Evolutionary conservation across 2,888 invertebrate genomes (phyloP).

Genomic region (Melanchra persicariae): DNA sequence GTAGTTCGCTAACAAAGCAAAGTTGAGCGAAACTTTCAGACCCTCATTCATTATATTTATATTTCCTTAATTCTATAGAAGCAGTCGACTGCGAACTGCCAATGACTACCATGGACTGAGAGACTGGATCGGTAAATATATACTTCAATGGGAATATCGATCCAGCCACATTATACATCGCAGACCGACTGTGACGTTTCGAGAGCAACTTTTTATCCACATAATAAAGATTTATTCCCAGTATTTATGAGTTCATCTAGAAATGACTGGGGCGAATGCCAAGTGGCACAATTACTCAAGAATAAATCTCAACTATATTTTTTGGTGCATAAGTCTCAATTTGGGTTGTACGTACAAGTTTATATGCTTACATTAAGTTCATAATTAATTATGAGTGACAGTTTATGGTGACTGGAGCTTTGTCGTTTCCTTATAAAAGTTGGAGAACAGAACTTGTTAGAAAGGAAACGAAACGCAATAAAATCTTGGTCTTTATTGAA

Average conservation of each 20-base stretch:
- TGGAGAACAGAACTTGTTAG: slow-evolving; percentile 52
- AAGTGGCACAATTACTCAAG: slow-evolving; percentile 29
- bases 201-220: slow-evolving; percentile 54
- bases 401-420: slow-evolving; percentile 71
- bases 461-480: slow-evolving; percentile 60
- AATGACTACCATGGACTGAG: slow-evolving; percentile 2
- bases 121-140: slow-evolving; percentile 43
- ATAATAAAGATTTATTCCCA: slow-evolving; percentile 60
- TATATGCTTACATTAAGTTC: slow-evolving; percentile 64
- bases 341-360: slow-evolving; percentile 36
- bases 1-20: slow-evolving; percentile 16
- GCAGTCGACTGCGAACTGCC: slow-evolving; percentile 35
- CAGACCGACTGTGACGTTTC: slow-evolving; percentile 54
- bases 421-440: slow-evolving; percentile 73
- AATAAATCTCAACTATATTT: slow-evolving; percentile 49
- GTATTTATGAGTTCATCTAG: slow-evolving; percentile 60
- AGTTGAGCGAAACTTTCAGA: slow-evolving; percentile 35
- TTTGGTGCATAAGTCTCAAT: slow-evolving; percentile 39
- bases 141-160: slow-evolving; percentile 48
- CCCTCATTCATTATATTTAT: slow-evolving; percentile 28
- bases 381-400: slow-evolving; percentile 76
- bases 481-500: slow-evolving; percentile 57
- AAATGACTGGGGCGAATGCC: slow-evolving; percentile 53
- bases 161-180: slow-evolving; percentile 41
- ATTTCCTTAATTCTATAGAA: slow-evolving; percentile 42